Base-by-base conservation (phyloP, 2,797 vertebrate species). In the Ceyx erithaca region DNA sequence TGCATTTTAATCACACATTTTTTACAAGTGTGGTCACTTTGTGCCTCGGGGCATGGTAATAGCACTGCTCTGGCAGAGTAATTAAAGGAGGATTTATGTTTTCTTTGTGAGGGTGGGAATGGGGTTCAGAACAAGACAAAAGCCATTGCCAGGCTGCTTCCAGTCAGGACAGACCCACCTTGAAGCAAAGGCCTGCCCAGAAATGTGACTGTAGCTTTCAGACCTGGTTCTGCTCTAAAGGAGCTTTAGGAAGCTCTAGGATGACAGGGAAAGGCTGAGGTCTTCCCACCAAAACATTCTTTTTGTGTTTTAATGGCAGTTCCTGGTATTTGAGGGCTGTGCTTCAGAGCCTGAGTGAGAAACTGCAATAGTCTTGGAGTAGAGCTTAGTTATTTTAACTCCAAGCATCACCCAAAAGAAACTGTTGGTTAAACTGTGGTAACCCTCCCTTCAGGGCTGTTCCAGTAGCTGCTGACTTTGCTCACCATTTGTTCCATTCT, bases 11-110 rank as follows among this genome's bases (percentile, higher is more conserved):
- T 95, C 85, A 66, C 80, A 28, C 13, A 10, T n/a, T 78, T 92
- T 89, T 93, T 96, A 86, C 63, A 80, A 78, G 78, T 48, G 78
- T 95, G 92, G 90, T 96, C 73, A 77, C 93, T 96, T 87, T 79
- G 72, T 96, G 93, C 95, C 91, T 96, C 93, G 52, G 85, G 89
- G 64, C 93, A 73, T 49, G 51, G 54, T 23, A 26, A 2, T 3
- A 10, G 41, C 16, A 16, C 40, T 63, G 14, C 51, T 18, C 40
- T 95, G 90, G 63, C 64, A 5, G 46, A 92, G 61, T 89, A 77
- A 77, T 92, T 92, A 31, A 37, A 62, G 84, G 59, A 95, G 77
- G 87, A 85, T 67, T 94, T 31, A 80, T 80, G 90, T 4, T 9
- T 58, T 23, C 10, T 45, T 20, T 62, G 18, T 73, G 78, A 63